Evolutionary conservation across 2,888 invertebrate genomes (phyloP).

Genomic region (Lasioglossum figueresi): DNA sequence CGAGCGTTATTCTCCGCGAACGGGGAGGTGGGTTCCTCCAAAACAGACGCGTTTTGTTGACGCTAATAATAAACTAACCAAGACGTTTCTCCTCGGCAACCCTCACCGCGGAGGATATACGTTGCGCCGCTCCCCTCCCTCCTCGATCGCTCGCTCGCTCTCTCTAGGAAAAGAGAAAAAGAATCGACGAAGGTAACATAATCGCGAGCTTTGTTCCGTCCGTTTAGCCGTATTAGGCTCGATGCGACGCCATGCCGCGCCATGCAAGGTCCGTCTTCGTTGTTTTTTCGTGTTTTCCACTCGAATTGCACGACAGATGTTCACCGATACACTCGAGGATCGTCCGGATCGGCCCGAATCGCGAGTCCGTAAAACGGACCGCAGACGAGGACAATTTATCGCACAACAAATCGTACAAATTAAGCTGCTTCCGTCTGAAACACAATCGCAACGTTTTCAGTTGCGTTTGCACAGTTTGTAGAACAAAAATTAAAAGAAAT

Average conservation of each 20-base stretch:
- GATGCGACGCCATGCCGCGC: not conserved
- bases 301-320: not conserved
- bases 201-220: constrained; percentile 47
- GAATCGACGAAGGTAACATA: constrained; percentile 36
- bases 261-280: not conserved
- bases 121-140: not conserved
- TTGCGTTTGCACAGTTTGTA: too few relatives aligned
- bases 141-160: not conserved
- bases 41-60: constrained; percentile 51
- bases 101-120: constrained; percentile 11
- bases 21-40: constrained; percentile 43
- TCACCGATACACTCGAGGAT: not conserved
- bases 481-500: too few relatives aligned
- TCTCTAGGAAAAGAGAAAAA: constrained; percentile 12
- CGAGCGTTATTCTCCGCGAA: not conserved
- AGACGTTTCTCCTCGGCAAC: constrained; percentile 45
- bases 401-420: too few relatives aligned
- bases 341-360: not conserved
- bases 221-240: constrained; percentile 52
- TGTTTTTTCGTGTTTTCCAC: not conserved
- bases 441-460: too few relatives aligned
- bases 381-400: too few relatives aligned
- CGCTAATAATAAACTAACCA: constrained; percentile 62
- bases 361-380: too few relatives aligned
- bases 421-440: too few relatives aligned